Conservation (phyloP, 1,140 invertebrate species). For the Drosophila sproati region DNA sequence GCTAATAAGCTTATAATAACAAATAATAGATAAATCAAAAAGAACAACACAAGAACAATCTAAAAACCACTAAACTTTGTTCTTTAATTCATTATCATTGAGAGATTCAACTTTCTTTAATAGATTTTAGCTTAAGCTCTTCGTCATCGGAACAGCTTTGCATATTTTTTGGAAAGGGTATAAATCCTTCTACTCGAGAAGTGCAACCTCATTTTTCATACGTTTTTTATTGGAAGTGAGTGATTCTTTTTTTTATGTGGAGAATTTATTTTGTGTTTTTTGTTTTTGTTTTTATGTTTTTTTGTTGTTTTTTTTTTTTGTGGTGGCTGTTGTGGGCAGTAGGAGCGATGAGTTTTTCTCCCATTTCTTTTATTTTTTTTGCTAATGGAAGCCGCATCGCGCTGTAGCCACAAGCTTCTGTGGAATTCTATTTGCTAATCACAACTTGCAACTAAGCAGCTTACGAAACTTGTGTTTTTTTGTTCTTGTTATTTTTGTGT, state of each 20-base stretch:
- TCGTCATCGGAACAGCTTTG: neutral
- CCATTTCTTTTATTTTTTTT: slow-evolving; percentile 21
- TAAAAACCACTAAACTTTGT: too few species aligned
- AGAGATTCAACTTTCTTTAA: too few species aligned
- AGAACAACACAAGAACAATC: too few species aligned
- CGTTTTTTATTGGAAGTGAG: slow-evolving; percentile 46
- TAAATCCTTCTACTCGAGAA: neutral
- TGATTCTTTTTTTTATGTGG: slow-evolving; percentile 16
- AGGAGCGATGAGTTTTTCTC: slow-evolving; percentile 28
- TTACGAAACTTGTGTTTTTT: slow-evolving; percentile 74
- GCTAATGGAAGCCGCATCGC: slow-evolving; percentile 58
- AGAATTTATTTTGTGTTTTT: slow-evolving; percentile 20
- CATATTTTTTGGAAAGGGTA: slow-evolving; percentile 13
- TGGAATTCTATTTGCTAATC: slow-evolving; percentile 69
- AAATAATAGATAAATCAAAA: too few species aligned
- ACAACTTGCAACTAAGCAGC: slow-evolving; percentile 80
- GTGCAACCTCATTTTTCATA: slow-evolving; percentile 27
- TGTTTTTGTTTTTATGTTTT: slow-evolving; percentile 1
- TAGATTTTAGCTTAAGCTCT: too few species aligned
- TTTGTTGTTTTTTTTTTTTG: neutral
- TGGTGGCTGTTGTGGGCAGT: slow-evolving; percentile 10
- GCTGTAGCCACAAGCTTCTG: slow-evolving; percentile 52
- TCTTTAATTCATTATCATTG: too few species aligned
- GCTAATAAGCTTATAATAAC: too few species aligned
- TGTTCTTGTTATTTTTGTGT: slow-evolving; percentile 56